These are phyloP conservation scores for Myotis brandtii DNA, from an alignment of 2,113 vertebrate species.

Conservation along the genomic window DNA sequence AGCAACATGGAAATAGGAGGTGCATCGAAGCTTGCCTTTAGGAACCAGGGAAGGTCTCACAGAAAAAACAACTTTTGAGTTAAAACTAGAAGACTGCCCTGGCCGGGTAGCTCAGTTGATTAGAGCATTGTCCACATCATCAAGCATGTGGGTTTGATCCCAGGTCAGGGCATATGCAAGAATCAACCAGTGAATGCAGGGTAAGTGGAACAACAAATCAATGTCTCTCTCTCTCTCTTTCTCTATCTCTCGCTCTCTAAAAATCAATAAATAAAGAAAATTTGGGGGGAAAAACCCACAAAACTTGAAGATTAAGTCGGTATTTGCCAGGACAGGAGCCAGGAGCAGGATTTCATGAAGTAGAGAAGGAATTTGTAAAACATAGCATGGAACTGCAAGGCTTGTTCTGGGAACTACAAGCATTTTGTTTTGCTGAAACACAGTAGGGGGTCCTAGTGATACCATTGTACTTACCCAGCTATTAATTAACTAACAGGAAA, in stretches of 20 bases:
- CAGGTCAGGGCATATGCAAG: too few relatives aligned
- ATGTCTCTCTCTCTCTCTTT: too few relatives aligned
- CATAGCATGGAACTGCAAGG: background rate
- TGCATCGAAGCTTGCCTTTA: background rate
- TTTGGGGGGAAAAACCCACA: background rate
- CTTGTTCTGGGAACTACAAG: background rate
- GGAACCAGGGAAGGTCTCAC: background rate
- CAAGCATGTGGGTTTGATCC: too few relatives aligned
- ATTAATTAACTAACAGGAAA: too few relatives aligned
- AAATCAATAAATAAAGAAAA: too few relatives aligned
- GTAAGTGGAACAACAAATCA: too few relatives aligned
- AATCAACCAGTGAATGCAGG: too few relatives aligned
- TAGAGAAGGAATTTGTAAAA: constrained; percentile 9
- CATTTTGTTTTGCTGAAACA: background rate
- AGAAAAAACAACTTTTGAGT: background rate
- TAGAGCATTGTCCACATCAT: too few relatives aligned
- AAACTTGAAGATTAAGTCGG: background rate
- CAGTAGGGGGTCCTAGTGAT: background rate
- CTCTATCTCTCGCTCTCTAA: too few relatives aligned
- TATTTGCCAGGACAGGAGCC: background rate
- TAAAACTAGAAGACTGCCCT: background rate
- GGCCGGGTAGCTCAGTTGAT: too few relatives aligned
- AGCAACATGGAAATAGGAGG: background rate
- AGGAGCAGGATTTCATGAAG: constrained; percentile 49
- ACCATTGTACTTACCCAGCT: too few relatives aligned